Percentiles rank a stretch among this genome's conserved stretches.
These are phyloP conservation scores for Pseudorhombus dupliciocellatus DNA, from an alignment of 2,113 vertebrate genomes.

Conservation along the genomic window DNA sequence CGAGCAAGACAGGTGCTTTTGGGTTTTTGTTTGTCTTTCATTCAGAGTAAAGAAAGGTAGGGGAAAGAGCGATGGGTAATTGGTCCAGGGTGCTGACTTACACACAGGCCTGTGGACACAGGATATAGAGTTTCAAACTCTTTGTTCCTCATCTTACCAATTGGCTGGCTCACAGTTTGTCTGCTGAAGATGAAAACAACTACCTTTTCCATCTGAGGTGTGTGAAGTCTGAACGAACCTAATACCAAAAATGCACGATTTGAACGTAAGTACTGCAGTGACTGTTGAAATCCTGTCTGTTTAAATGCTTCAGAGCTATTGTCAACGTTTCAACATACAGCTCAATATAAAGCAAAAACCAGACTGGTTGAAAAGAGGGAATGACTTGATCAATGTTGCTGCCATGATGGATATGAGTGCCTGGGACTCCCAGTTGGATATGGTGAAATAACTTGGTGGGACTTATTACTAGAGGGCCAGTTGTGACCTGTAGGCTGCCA, in stretches of 20 bases:
- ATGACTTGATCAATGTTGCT: too few relatives aligned
- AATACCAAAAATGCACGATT: conserved; percentile 35
- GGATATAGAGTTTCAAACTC: conserved; percentile 63
- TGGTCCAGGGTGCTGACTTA: conserved; percentile 73
- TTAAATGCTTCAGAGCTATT: not conserved
- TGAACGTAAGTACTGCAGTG: conserved; percentile 23
- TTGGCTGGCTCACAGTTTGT: conserved; percentile 41
- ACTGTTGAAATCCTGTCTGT: not conserved
- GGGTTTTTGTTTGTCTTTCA: conserved; percentile 74
- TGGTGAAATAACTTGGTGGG: too few relatives aligned
- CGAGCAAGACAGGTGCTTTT: conserved; percentile 72
- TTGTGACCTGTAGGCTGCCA: too few relatives aligned
- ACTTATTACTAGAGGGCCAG: too few relatives aligned
- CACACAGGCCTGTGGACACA: conserved; percentile 65
- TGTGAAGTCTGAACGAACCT: not conserved
- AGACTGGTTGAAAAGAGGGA: too few relatives aligned
- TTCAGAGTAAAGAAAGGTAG: conserved; percentile 66
- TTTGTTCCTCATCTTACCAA: conserved; percentile 64
- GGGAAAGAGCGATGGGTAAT: conserved; percentile 66
- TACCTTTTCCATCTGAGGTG: not conserved
- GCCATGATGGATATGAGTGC: too few relatives aligned
- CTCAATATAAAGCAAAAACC: too few relatives aligned
- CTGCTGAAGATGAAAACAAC: conserved; percentile 8
- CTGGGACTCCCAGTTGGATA: too few relatives aligned
- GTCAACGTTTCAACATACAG: too few relatives aligned